Percentiles rank a stretch among this genome's conserved stretches.
Conservation (phyloP, 2,888 invertebrate species). For the Paralinhomoeus sp. region DNA sequence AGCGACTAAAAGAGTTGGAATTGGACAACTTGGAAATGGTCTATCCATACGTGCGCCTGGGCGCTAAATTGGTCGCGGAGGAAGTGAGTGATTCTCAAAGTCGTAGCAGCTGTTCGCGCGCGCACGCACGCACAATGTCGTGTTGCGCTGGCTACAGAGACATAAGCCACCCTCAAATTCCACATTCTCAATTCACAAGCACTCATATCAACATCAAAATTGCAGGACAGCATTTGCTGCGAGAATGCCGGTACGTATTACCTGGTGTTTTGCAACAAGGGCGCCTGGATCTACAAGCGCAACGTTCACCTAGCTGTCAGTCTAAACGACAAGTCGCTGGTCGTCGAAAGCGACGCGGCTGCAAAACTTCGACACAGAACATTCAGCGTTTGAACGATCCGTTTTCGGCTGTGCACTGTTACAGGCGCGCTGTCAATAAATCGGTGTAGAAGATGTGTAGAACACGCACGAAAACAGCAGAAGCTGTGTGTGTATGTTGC, state of each 20-base stretch:
- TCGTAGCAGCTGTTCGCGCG: too few species aligned
- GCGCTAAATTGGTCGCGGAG: slow-evolving; percentile 22
- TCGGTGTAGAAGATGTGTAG: neutral
- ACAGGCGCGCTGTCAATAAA: neutral
- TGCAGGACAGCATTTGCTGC: slow-evolving; percentile 11
- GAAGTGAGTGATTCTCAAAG: too few species aligned
- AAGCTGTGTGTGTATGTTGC: too few species aligned
- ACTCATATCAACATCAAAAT: too few species aligned
- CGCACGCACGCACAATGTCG: too few species aligned
- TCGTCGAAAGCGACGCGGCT: too few species aligned
- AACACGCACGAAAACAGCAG: too few species aligned
- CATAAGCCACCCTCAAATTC: too few species aligned
- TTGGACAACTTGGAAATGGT: slow-evolving; percentile 18
- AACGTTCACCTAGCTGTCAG: slow-evolving; percentile 1
- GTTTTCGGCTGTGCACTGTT: neutral
- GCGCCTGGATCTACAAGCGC: slow-evolving; percentile 15
- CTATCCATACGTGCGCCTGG: slow-evolving; percentile 19
- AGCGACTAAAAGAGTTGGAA: slow-evolving; percentile 8
- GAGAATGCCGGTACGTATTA: slow-evolving; percentile 11
- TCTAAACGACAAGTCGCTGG: neutral
- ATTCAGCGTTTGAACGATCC: neutral
- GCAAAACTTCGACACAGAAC: neutral
- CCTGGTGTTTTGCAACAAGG: slow-evolving; percentile 18
- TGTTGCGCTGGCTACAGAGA: too few species aligned
- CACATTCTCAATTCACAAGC: too few species aligned